Conservation (phyloP, 2,113 vertebrate genomes). For the Recurvirostra avosetta region DNA sequence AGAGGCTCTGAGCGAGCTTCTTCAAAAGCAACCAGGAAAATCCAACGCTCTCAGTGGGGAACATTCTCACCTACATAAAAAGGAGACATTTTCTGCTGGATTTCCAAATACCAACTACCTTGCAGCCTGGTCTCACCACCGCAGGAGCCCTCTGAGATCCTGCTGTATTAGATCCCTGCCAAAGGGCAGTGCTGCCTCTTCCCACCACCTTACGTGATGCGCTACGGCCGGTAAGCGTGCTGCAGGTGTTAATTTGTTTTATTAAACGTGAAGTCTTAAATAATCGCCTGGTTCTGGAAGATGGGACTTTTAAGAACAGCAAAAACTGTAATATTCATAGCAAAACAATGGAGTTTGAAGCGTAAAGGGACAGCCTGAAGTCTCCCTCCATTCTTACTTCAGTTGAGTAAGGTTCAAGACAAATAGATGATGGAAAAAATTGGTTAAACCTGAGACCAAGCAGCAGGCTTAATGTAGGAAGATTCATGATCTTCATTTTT, state of each 20-base stretch:
- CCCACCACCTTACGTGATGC: neutral
- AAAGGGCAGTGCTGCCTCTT: neutral
- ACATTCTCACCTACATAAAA: neutral
- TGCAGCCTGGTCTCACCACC: neutral
- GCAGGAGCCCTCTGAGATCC: neutral
- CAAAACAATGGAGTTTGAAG: neutral
- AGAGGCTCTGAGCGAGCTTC: neutral
- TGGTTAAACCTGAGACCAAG: neutral
- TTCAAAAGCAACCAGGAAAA: conserved; percentile 6
- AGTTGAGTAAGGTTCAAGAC: neutral
- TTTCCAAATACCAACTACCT: neutral
- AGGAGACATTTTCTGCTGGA: neutral
- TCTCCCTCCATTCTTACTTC: neutral
- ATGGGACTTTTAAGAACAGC: neutral
- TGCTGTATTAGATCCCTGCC: neutral
- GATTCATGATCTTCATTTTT: neutral
- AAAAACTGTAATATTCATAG: neutral
- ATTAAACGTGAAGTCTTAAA: neutral
- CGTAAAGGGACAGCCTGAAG: neutral
- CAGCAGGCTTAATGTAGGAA: neutral
- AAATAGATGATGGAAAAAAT: neutral
- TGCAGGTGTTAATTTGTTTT: neutral
- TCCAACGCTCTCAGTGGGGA: neutral
- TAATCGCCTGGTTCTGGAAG: neutral
- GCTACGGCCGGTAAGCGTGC: fast-evolving